Evolutionary conservation across 2,797 vertebrate species (phyloP), one percentile per base, ranked within the genome.

Genomic region (Sebastes diploproa): DNA sequence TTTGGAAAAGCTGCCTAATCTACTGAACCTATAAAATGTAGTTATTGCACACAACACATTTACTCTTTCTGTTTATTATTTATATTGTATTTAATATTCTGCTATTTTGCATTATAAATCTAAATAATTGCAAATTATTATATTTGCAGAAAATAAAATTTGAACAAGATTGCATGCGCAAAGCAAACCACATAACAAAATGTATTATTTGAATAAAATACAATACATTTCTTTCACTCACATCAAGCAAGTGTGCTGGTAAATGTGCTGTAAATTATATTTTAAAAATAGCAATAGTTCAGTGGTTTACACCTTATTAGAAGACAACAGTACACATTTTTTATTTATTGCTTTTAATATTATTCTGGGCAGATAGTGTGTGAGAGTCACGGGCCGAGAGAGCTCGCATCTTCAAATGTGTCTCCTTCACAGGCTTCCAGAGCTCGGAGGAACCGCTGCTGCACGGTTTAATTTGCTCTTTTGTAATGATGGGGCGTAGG

Each of bases 391-490:
- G 34, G 93, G 86, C 92, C 77, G 64, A 85, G 74, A 50, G 84
- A 85, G 82, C 72, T 80, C 9, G 91, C 93, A 95, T 97, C 95
- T 96, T 96, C 94, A 94, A 96, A 95, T 96, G 95, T 95, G 95
- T 97, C 97, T 97, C 96, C 95, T 96, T 97, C 96, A 94, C 95
- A 96, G 95, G 91, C 96, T 95, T 95, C 93, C 92, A 91, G 94
- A 92, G 94, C 96, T 96, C 96, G 93, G 95, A 96, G 96, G 96
- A 97, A 95, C 95, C 90, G 93, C 96, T 91, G 95, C 95, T 96
- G 97, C 96, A 96, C 97, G 97, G 64, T 97, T 98, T 98, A 98
- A 98, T 99, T 98, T 98, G 97, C 97, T 99, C 97, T 98, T 98
- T 98, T 98, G 97, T 98, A 98, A 98, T 96, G 93, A 97, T 2